phyloP scores from a whole-genome alignment of 2,888 invertebrate species.

The Drosophila hawaiiensis region DNA sequence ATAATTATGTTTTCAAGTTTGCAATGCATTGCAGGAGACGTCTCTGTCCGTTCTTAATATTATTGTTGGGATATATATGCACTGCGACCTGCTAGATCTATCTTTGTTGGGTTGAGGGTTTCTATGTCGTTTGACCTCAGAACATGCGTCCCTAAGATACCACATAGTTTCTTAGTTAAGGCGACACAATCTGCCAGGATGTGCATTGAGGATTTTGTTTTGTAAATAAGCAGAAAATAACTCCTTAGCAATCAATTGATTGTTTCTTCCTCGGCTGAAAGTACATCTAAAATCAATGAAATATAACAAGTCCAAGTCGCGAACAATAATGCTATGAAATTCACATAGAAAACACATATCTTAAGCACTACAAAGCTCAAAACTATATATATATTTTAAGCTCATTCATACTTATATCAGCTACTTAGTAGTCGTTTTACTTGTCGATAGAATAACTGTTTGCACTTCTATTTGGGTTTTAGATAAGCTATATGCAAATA shows the following conservation, averaged over 20 bases:
- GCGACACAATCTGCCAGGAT: neutral
- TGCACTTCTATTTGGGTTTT: neutral
- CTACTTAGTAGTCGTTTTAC: neutral
- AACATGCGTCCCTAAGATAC: neutral
- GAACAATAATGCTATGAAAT: neutral
- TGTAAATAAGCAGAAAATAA: too few species aligned
- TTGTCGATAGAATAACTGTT: neutral
- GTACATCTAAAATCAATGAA: too few species aligned
- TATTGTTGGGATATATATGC: neutral
- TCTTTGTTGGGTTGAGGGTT: neutral
- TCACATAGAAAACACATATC: neutral
- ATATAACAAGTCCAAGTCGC: neutral
- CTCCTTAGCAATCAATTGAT: too few species aligned
- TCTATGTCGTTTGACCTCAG: neutral
- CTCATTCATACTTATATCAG: neutral
- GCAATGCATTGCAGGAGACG: neutral
- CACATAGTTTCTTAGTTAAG: neutral
- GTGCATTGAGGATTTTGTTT: neutral
- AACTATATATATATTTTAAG: neutral
- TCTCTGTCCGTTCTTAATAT: neutral
- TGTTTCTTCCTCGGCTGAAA: too few species aligned
- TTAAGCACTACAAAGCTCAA: neutral
- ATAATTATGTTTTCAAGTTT: neutral
- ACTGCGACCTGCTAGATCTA: neutral
- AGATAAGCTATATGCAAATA: neutral